These are phyloP conservation scores for Drosophila engyochracea DNA, from an alignment of 2,888 invertebrate species.

Conservation along the genomic window DNA sequence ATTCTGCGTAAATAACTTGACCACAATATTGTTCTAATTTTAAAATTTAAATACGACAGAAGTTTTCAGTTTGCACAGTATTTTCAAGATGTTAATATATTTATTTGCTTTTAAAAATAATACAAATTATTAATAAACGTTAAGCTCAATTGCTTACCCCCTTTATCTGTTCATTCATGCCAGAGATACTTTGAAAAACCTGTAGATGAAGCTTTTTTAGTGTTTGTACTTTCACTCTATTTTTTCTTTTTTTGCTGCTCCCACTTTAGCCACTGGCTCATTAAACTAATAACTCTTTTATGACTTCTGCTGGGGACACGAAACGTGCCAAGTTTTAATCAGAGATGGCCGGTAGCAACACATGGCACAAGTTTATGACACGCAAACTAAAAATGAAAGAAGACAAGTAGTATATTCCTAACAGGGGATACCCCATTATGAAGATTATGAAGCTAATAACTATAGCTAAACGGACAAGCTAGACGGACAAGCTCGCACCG, in stretches of 20 bases:
- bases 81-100: not conserved
- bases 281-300: constrained; percentile 65
- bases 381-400: not conserved
- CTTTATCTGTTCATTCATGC: not conserved
- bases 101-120: not conserved
- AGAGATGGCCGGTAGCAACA: constrained; percentile 18
- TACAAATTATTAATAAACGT: not conserved
- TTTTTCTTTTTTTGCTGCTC: constrained; percentile 12
- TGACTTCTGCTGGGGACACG: constrained; percentile 29
- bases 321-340: constrained; percentile 37
- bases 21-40: too few relatives aligned
- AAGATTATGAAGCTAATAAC: constrained; percentile 27
- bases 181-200: constrained; percentile 11
- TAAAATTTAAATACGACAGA: too few relatives aligned
- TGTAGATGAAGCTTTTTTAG: not conserved
- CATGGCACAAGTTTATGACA: constrained; percentile 27
- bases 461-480: constrained; percentile 20
- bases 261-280: constrained; percentile 26
- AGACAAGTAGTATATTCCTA: constrained; percentile 7
- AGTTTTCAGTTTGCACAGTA: too few relatives aligned
- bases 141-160: not conserved
- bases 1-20: too few relatives aligned
- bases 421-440: constrained; percentile 11
- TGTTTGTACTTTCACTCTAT: constrained; percentile 3
- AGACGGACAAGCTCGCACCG: not conserved